Percentiles rank a stretch among this genome's conserved stretches.
Evolutionary conservation across 2,797 vertebrate genomes (phyloP).

Genomic region (Erpetoichthys calabaricus): DNA sequence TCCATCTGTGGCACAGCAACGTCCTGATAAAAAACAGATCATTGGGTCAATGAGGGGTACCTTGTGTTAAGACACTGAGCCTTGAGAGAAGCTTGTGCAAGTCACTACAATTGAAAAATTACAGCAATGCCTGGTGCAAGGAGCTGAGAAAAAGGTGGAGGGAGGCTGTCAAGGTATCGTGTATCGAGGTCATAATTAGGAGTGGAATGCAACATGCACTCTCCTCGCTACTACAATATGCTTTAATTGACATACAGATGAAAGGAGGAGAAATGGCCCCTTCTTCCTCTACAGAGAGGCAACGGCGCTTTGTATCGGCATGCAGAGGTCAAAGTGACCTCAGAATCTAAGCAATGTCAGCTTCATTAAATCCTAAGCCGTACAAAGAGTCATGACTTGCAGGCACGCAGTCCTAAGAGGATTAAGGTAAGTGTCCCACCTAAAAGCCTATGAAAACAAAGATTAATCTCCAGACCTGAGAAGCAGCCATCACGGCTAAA

Average conservation of each 20-base stretch:
- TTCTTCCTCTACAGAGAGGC: neutral
- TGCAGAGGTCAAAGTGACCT: constrained; percentile 49
- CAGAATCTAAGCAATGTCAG: constrained; percentile 31
- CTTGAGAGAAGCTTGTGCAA: too few species aligned
- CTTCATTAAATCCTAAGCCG: constrained; percentile 53
- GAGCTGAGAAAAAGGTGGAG: neutral
- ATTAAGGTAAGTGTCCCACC: constrained; percentile 51
- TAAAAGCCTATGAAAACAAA: constrained; percentile 48
- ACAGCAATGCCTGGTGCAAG: constrained; percentile 26
- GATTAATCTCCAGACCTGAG: constrained; percentile 43
- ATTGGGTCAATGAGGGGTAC: too few species aligned
- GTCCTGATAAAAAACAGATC: too few species aligned
- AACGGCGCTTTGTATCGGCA: neutral
- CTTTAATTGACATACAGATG: constrained; percentile 29
- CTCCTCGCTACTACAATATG: constrained; percentile 18
- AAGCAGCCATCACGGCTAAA: constrained; percentile 25
- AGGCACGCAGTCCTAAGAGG: constrained; percentile 48
- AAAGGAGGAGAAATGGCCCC: neutral
- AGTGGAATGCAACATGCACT: constrained; percentile 27
- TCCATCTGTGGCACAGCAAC: too few species aligned
- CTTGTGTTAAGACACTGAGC: too few species aligned
- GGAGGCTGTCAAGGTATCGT: constrained; percentile 21
- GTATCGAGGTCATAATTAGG: constrained; percentile 43
- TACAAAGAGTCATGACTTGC: constrained; percentile 35
- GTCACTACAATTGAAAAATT: too few species aligned